Conservation (phyloP, 2,888 invertebrate species). For the Aphodius sticticus region DNA sequence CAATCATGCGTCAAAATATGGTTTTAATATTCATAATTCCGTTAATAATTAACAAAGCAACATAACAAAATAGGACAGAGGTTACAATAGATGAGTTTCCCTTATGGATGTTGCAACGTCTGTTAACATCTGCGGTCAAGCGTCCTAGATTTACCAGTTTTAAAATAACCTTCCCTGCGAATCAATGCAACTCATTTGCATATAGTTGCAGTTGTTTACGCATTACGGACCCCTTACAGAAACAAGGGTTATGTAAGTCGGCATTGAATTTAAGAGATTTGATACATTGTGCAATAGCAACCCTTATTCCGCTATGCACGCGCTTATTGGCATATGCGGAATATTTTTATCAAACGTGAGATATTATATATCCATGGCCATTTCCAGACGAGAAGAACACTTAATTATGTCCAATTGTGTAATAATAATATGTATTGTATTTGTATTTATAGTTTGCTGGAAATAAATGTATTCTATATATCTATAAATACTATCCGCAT, state of each 20-base stretch:
- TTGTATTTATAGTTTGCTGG: too few relatives aligned
- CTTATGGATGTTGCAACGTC: not conserved
- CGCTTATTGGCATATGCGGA: not conserved
- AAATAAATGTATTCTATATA: too few relatives aligned
- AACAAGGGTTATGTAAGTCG: not conserved
- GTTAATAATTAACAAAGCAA: too few relatives aligned
- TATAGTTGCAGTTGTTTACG: not conserved
- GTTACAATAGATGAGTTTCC: too few relatives aligned
- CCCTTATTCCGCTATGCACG: not conserved
- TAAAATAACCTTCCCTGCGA: not conserved
- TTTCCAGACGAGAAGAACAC: too few relatives aligned
- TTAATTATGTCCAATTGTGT: too few relatives aligned
- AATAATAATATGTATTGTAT: too few relatives aligned
- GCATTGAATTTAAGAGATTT: not conserved
- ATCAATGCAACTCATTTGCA: not conserved
- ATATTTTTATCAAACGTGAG: not conserved
- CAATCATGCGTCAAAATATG: too few relatives aligned
- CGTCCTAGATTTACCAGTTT: not conserved
- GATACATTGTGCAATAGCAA: not conserved
- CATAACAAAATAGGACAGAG: too few relatives aligned
- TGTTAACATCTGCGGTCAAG: not conserved
- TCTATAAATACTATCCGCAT: too few relatives aligned
- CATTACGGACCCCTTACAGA: not conserved
- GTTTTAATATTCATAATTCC: too few relatives aligned
- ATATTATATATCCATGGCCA: too few relatives aligned